Conservation (phyloP, 2,797 vertebrate genomes). For the Spheniscus humboldti region DNA sequence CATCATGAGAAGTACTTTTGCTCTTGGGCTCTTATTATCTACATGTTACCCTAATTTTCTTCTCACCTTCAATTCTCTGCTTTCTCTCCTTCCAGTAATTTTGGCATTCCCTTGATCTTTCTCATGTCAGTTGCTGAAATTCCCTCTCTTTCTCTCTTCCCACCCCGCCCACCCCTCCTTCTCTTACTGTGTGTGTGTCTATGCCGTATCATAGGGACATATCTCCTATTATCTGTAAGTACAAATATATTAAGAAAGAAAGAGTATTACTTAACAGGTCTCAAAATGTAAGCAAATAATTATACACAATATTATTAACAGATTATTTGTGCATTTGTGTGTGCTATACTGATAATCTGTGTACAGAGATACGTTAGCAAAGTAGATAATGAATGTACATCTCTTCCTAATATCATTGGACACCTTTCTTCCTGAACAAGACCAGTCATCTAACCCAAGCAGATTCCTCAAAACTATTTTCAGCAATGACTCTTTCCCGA, state of each 20-base stretch:
- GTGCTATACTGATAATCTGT: neutral
- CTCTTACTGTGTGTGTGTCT: neutral
- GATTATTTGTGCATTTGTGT: neutral
- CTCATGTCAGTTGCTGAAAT: neutral
- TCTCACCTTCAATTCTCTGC: slow-evolving; percentile 44
- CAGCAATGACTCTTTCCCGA: neutral
- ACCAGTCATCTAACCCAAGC: neutral
- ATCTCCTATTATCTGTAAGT: neutral
- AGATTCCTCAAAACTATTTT: neutral
- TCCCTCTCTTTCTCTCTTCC: neutral
- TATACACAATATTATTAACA: neutral
- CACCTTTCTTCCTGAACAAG: neutral
- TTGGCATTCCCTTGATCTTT: slow-evolving; percentile 31
- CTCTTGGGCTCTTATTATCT: neutral
- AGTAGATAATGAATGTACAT: neutral
- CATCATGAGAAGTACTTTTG: neutral
- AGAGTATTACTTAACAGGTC: neutral
- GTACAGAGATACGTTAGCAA: neutral
- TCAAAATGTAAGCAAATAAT: neutral
- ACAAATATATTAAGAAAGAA: neutral
- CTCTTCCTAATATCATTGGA: neutral
- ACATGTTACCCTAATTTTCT: neutral
- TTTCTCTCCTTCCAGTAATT: slow-evolving; percentile 42
- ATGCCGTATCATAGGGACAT: neutral
- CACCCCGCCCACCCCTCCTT: neutral